These are phyloP conservation scores for Synchiropus splendidus DNA, from an alignment of 2,113 vertebrate genomes.

Conservation along the genomic window DNA sequence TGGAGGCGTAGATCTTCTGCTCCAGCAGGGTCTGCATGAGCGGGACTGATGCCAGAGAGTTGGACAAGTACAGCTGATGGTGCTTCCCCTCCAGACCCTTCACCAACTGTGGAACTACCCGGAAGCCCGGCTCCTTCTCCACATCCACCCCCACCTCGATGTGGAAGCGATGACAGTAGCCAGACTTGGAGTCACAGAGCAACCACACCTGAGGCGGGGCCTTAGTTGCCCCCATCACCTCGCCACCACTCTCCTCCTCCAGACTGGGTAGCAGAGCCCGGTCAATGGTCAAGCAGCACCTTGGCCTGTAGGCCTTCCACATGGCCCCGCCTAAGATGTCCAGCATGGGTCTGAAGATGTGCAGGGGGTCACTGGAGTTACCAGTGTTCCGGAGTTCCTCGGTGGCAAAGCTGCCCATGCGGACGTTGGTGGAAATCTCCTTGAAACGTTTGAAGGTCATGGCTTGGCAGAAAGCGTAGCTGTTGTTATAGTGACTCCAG, in stretches of 20 bases:
- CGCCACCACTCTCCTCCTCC: conserved; percentile 27
- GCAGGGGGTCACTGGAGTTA: conserved; percentile 35
- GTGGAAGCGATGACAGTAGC: conserved; percentile 67
- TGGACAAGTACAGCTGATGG: conserved; percentile 66
- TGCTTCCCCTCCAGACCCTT: conserved; percentile 51
- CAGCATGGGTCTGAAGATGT: conserved; percentile 57
- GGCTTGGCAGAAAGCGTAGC: conserved; percentile 52
- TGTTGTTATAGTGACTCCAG: conserved; percentile 51
- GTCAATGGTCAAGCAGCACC: conserved; percentile 62
- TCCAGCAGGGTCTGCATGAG: conserved; percentile 56
- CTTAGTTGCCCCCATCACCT: conserved; percentile 11
- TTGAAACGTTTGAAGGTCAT: conserved; percentile 63
- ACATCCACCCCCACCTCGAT: conserved; percentile 38
- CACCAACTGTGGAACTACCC: conserved; percentile 54
- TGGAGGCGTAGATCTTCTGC: conserved; percentile 56
- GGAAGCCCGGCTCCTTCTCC: conserved; percentile 32
- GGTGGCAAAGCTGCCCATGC: conserved; percentile 51
- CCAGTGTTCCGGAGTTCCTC: conserved; percentile 2
- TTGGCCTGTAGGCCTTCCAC: conserved; percentile 57
- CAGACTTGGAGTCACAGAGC: conserved; percentile 71
- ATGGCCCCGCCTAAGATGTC: conserved; percentile 46
- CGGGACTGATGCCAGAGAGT: conserved; percentile 45
- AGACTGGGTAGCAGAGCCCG: conserved; percentile 51
- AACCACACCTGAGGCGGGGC: conserved; percentile 65
- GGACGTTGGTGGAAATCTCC: conserved; percentile 55